A percentile compares a stretch with the other conserved stretches of the same genome.
Evolutionary conservation across 2,113 vertebrate genomes (phyloP).

Genomic region (Scomber colias): DNA sequence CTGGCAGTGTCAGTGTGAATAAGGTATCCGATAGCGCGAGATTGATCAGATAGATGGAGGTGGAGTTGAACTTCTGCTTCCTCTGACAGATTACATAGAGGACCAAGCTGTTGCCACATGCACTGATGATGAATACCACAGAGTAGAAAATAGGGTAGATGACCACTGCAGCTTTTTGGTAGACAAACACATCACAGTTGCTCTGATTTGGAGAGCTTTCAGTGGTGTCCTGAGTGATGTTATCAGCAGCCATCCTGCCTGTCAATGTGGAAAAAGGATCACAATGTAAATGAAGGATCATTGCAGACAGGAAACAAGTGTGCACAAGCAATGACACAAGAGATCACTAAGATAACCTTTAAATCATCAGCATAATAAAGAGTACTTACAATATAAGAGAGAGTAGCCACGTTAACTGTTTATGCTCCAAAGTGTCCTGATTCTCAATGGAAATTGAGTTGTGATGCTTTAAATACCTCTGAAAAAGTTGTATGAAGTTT

Average conservation of each 20-base stretch:
- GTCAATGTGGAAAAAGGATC: constrained; percentile 9
- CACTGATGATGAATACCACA: constrained; percentile 81
- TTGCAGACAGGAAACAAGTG: neutral
- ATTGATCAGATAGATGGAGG: constrained; percentile 87
- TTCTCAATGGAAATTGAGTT: constrained; percentile 19
- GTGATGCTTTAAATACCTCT: neutral
- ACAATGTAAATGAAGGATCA: neutral
- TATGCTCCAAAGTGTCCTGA: constrained; percentile 13
- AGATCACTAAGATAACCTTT: neutral
- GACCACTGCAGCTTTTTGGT: constrained; percentile 75
- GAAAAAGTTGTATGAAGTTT: constrained; percentile 21
- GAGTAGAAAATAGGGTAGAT: constrained; percentile 86
- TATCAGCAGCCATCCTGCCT: constrained; percentile 57
- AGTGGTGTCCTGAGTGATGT: constrained; percentile 46
- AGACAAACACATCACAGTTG: constrained; percentile 84
- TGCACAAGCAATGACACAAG: neutral
- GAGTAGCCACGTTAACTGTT: neutral
- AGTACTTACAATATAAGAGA: constrained; percentile 44
- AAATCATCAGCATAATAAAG: neutral
- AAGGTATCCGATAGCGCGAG: constrained; percentile 88
- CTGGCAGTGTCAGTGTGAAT: constrained; percentile 86
- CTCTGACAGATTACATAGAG: constrained; percentile 86
- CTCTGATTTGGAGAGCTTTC: constrained; percentile 68
- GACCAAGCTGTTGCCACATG: constrained; percentile 87
- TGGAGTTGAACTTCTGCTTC: constrained; percentile 89